A percentile compares a stretch with the other conserved stretches of the same genome.
Evolutionary conservation across 2,888 invertebrate genomes (phyloP).

Genomic region (Lutraria lutraria): DNA sequence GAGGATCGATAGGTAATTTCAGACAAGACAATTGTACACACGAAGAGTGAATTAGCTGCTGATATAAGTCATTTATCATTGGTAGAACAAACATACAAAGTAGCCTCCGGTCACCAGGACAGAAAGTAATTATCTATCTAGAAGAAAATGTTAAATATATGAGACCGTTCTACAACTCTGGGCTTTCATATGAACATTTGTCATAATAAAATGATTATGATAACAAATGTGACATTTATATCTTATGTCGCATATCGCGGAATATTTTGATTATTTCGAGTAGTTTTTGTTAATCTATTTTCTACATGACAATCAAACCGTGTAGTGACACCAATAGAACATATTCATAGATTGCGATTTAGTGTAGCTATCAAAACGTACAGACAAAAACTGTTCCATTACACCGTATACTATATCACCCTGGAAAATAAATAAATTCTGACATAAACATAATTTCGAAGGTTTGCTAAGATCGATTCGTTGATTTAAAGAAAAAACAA

Average conservation of each 20-base stretch:
- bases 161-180: background rate
- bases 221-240: background rate
- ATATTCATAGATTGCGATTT: too few relatives aligned
- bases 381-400: too few relatives aligned
- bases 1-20: background rate
- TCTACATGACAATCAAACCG: too few relatives aligned
- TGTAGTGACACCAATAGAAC: too few relatives aligned
- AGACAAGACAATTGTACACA: background rate
- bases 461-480: too few relatives aligned
- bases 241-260: background rate
- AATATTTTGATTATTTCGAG: background rate
- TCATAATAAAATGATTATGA: background rate
- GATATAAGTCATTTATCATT: constrained; percentile 4
- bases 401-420: too few relatives aligned
- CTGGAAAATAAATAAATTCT: too few relatives aligned
- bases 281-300: too few relatives aligned
- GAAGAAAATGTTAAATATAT: background rate
- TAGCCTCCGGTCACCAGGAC: background rate
- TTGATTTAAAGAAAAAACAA: too few relatives aligned
- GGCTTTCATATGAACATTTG: background rate
- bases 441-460: too few relatives aligned
- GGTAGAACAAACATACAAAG: background rate
- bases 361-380: too few relatives aligned
- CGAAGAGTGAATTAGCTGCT: background rate
- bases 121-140: background rate